These are phyloP conservation scores for Mayetiola destructor DNA, from an alignment of 2,888 invertebrate species.

Conservation along the genomic window DNA sequence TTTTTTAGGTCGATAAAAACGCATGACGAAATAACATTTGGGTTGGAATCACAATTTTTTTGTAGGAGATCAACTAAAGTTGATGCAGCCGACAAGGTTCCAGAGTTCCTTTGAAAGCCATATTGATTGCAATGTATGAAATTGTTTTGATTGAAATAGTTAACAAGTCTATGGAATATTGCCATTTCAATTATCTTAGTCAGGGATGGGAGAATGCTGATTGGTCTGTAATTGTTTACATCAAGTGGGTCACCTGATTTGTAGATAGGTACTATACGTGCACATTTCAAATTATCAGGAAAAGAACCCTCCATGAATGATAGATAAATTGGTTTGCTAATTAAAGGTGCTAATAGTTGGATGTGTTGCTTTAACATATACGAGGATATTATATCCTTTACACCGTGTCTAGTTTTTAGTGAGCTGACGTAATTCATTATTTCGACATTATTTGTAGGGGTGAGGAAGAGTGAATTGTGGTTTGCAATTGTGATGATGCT, in stretches of 20 bases:
- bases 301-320: neutral
- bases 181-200: neutral
- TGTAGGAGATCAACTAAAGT: neutral
- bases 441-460: too few relatives aligned
- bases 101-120: neutral
- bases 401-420: too few relatives aligned
- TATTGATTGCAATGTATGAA: neutral
- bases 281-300: neutral
- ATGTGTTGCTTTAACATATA: neutral
- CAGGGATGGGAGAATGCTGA: neutral
- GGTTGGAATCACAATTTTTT: neutral
- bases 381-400: neutral
- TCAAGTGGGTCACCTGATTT: neutral
- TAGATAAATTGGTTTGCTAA: neutral
- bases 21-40: neutral
- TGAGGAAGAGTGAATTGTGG: too few relatives aligned
- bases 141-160: neutral
- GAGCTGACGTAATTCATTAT: too few relatives aligned
- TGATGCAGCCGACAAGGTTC: neutral
- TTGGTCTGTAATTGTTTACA: neutral
- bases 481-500: too few relatives aligned
- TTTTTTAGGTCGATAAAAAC: neutral
- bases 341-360: neutral
- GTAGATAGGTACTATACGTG: neutral
- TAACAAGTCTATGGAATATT: neutral